Conservation (phyloP, 2,888 invertebrate species). For the Globia sparganii region DNA sequence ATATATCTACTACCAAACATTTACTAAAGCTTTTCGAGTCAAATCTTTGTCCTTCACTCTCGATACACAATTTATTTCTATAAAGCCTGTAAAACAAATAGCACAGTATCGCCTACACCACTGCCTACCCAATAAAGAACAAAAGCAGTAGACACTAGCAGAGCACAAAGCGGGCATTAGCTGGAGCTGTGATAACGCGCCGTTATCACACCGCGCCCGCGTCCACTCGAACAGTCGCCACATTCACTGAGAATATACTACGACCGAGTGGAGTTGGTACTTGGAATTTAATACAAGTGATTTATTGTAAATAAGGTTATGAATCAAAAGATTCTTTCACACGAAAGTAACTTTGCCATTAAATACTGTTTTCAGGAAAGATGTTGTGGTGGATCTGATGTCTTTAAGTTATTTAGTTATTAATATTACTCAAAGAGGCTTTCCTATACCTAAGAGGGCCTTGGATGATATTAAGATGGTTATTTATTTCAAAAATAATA, state of each 20-base stretch:
- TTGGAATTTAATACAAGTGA: slow-evolving; percentile 57
- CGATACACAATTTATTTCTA: background rate
- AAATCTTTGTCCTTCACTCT: slow-evolving; percentile 29
- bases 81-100: slow-evolving; percentile 32
- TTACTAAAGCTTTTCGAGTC: background rate
- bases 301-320: background rate
- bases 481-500: background rate
- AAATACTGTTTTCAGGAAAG: background rate
- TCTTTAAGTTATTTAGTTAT: background rate
- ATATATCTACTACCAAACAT: background rate
- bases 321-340: background rate
- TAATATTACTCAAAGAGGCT: background rate
- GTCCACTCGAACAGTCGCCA: slow-evolving; percentile 85
- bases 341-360: background rate
- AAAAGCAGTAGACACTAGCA: slow-evolving; percentile 66
- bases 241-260: slow-evolving; percentile 82
- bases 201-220: slow-evolving; percentile 86
- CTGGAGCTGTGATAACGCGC: slow-evolving; percentile 81
- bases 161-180: slow-evolving; percentile 74
- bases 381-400: background rate
- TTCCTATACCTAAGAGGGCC: background rate
- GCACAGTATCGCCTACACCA: slow-evolving; percentile 36
- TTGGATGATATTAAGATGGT: background rate
- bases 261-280: slow-evolving; percentile 69
- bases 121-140: slow-evolving; percentile 54